A percentile compares a stretch with the other conserved stretches of the same genome.
Evolutionary conservation across 2,797 vertebrate genomes (phyloP).

Genomic region (Micrastur ruficollis): DNA sequence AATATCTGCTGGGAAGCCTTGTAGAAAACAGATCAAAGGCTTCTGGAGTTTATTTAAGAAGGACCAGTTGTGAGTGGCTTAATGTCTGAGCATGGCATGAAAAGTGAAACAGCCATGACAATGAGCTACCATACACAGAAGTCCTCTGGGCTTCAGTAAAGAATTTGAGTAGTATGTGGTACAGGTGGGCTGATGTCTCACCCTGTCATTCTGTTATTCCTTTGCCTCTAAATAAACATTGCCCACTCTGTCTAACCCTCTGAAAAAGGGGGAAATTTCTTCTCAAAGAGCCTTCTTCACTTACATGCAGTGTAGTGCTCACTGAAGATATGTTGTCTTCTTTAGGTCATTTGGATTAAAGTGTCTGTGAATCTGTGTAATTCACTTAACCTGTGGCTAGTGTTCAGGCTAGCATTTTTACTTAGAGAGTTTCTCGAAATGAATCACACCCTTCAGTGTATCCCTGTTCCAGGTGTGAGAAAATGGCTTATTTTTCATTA

Average conservation of each 20-base stretch:
- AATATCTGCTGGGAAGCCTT: conserved; percentile 30
- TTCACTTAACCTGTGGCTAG: background rate
- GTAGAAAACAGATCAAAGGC: conserved; percentile 53
- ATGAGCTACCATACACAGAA: background rate
- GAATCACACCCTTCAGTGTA: background rate
- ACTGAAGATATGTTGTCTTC: background rate
- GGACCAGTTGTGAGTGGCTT: conserved; percentile 59
- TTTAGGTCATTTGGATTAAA: background rate
- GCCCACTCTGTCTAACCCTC: background rate
- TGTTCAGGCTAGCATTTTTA: background rate
- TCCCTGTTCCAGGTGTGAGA: background rate
- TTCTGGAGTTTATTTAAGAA: conserved; percentile 57
- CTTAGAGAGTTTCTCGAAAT: background rate
- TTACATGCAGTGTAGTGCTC: background rate
- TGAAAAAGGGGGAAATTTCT: background rate
- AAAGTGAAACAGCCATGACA: conserved; percentile 34
- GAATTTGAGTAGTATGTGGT: conserved; percentile 17
- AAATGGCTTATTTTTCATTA: background rate
- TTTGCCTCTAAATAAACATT: background rate
- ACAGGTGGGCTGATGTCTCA: background rate
- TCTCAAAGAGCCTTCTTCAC: background rate
- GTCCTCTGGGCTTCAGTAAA: background rate
- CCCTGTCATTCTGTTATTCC: background rate
- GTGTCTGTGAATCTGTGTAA: background rate
- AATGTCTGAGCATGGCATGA: background rate